Conservation (phyloP, 2,888 invertebrate genomes). For the Polydrusus pterygomalis region DNA sequence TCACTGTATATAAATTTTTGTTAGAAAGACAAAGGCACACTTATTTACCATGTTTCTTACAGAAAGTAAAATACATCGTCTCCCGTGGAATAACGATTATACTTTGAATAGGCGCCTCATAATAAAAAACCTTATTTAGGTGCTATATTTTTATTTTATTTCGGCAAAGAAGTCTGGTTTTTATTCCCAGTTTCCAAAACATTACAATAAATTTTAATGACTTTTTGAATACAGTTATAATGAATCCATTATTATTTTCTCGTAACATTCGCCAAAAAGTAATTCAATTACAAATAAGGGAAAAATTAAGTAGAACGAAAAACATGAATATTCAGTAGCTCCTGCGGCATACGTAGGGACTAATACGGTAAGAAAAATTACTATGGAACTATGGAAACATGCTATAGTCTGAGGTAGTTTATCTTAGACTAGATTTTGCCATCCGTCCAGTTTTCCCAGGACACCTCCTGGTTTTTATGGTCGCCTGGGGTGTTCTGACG, state of each 20-base stretch:
- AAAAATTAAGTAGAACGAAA: neutral
- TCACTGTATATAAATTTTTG: no score
- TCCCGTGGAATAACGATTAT: neutral
- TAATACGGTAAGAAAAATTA: no score
- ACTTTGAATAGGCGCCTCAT: conserved; percentile 14
- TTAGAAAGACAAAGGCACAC: neutral
- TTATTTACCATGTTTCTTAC: neutral
- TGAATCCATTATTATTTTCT: conserved; percentile 13
- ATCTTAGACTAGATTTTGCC: no score
- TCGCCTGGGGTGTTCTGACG: no score
- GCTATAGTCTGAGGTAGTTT: no score
- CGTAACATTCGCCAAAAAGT: neutral
- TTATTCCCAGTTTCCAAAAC: neutral
- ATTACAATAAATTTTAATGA: conserved; percentile 12
- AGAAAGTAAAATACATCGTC: neutral
- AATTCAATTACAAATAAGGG: conserved; percentile 8
- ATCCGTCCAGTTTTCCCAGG: no score
- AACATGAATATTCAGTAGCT: neutral
- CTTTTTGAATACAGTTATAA: conserved; percentile 14
- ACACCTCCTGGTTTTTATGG: no score
- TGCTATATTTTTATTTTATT: conserved; percentile 20
- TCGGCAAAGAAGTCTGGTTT: conserved; percentile 13
- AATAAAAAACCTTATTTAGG: conserved; percentile 11
- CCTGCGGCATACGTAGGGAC: no score
- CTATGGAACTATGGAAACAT: no score